Evolutionary conservation across 1,140 invertebrate species (phyloP).

Genomic region (Heliconius eleuchia): DNA sequence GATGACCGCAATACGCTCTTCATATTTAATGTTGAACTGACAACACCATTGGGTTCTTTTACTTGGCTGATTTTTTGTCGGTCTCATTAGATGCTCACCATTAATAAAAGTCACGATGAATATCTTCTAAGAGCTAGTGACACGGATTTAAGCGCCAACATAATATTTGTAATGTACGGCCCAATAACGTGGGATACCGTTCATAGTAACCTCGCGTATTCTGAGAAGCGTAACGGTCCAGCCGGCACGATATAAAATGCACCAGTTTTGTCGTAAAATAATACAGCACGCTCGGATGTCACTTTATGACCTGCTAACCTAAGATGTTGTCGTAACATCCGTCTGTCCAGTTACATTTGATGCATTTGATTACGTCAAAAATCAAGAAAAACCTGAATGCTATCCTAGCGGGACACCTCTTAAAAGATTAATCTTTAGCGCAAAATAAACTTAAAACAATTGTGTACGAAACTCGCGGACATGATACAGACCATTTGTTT

Average conservation of each 20-base stretch:
- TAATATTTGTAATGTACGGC: slow-evolving; percentile 67
- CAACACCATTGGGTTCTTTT: slow-evolving; percentile 26
- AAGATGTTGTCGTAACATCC: slow-evolving; percentile 57
- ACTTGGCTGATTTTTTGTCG: slow-evolving; percentile 47
- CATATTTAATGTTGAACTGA: slow-evolving; percentile 33
- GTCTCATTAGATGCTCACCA: slow-evolving; percentile 50
- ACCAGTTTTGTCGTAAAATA: slow-evolving; percentile 64
- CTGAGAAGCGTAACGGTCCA: slow-evolving; percentile 68
- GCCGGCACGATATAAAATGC: slow-evolving; percentile 56
- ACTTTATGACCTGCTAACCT: slow-evolving; percentile 59
- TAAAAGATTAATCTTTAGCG: slow-evolving; percentile 23
- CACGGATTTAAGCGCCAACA: slow-evolving; percentile 61
- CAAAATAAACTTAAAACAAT: slow-evolving; percentile 36
- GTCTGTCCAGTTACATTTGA: slow-evolving; percentile 28
- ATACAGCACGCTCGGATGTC: slow-evolving; percentile 48
- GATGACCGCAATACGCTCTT: slow-evolving; percentile 48
- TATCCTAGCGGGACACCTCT: not conserved
- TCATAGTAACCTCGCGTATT: slow-evolving; percentile 58
- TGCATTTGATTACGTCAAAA: slow-evolving; percentile 35
- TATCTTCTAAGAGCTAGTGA: slow-evolving; percentile 61
- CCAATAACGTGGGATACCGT: slow-evolving; percentile 62
- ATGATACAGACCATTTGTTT: slow-evolving; percentile 47
- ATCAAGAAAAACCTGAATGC: not conserved
- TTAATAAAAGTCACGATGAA: slow-evolving; percentile 59
- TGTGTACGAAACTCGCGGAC: slow-evolving; percentile 31